Evolutionary conservation across 2,888 invertebrate species (phyloP), one percentile per base, ranked within the genome.

Genomic region (Rhingia rostrata): DNA sequence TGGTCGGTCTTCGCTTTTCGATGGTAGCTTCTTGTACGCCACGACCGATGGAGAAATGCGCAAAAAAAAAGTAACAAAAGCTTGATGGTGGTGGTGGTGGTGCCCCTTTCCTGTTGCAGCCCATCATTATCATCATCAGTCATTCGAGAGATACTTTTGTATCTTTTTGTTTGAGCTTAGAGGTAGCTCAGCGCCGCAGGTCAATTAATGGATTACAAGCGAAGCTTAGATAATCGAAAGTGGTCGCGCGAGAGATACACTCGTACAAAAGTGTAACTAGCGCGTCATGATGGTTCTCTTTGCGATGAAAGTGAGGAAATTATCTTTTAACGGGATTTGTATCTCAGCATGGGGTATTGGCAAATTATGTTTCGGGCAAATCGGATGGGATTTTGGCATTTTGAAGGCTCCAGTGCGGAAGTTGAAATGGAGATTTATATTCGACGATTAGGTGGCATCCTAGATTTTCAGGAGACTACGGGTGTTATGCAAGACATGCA

Each of bases 231-330:
- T 84, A 84, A 84, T 80, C 80, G 51, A 45, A 72, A 66, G 22
- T 37, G 72, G 39, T 60, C 54, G 22, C 22, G 22, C 22, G 22
- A 22, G 41, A 75, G 63, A 80, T 49, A 54, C 54, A 43, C 12
- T 41, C 10, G 10, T n/a, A n/a, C 7, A 9, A 56, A 69, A 60
- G 39, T 47, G 56, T 45, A 39, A 41, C 60, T 82, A 22, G 22
- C 45, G 58, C 7, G 32, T 43, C 51, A 39, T 61, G 67, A 58
- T 60, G 33, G 58, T 79, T 79, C 80, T 75, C 33, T 22, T 22
- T 22, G 22, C 60, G 54, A 80, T 43, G 84, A 84, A 74, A 84
- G 84, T 69, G 74, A 80, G 74, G 80, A 84, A 84, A 84, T 60
- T 12, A 12, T 51, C 12, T 6, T 39, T 35, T 41, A 41, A 10